These are phyloP conservation scores for Cebidichthys violaceus DNA, from an alignment of 2,113 vertebrate genomes.

Conservation along the genomic window DNA sequence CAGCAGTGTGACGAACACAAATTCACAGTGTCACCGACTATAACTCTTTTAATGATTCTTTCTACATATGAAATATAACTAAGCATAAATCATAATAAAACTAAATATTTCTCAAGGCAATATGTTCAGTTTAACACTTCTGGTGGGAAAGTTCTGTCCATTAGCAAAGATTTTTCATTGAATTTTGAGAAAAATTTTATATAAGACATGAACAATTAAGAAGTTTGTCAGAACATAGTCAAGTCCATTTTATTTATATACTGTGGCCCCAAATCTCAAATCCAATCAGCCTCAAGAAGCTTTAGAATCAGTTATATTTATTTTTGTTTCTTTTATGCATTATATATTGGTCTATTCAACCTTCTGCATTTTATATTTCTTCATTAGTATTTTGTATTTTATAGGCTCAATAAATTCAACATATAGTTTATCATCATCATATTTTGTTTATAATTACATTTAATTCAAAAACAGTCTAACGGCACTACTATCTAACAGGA, in stretches of 20 bases:
- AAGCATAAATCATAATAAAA: neutral
- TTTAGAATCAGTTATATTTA: neutral
- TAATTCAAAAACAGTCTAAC: too few species aligned
- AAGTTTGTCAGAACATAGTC: neutral
- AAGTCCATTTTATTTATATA: neutral
- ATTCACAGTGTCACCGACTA: neutral
- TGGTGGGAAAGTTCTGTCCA: neutral
- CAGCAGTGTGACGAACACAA: neutral
- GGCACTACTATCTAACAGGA: too few species aligned
- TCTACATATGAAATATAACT: neutral
- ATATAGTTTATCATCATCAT: too few species aligned
- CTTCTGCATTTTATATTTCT: too few species aligned
- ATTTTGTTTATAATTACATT: too few species aligned
- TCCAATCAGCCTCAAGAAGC: neutral
- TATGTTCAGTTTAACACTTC: neutral
- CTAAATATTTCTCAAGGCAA: neutral
- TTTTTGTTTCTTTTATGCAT: too few species aligned
- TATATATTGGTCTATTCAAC: too few species aligned
- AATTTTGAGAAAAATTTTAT: neutral
- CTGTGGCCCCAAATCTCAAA: neutral
- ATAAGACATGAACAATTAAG: neutral
- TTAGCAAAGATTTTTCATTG: neutral
- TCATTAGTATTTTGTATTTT: too few species aligned
- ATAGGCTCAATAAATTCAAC: too few species aligned
- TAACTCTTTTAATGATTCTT: neutral